These are phyloP conservation scores for Leucosticte australis DNA, from an alignment of 2,113 vertebrate species.

Conservation along the genomic window DNA sequence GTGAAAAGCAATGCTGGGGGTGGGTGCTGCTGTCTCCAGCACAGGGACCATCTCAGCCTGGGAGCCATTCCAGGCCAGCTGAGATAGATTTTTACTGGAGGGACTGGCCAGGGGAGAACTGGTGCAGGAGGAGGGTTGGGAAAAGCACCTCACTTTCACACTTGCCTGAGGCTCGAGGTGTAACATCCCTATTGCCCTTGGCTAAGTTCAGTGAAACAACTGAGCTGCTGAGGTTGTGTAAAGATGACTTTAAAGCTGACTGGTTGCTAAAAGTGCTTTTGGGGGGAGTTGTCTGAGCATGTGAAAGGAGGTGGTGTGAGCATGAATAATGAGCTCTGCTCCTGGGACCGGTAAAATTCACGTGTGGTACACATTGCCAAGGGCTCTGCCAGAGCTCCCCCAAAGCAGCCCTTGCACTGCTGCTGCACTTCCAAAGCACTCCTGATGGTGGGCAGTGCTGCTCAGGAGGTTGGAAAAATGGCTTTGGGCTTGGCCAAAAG, in stretches of 20 bases:
- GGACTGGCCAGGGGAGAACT: background rate
- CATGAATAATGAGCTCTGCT: background rate
- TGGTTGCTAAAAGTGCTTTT: background rate
- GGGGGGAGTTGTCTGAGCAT: background rate
- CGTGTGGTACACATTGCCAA: background rate
- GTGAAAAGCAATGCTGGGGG: background rate
- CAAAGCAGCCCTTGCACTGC: background rate
- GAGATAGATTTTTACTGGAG: background rate
- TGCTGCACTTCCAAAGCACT: background rate
- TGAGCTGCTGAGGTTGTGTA: background rate
- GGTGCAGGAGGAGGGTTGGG: background rate
- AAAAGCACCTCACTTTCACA: background rate
- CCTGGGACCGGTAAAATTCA: background rate
- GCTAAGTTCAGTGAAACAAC: background rate
- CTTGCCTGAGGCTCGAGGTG: background rate
- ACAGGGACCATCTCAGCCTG: background rate
- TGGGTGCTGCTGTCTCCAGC: background rate
- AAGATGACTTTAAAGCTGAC: background rate
- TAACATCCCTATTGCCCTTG: background rate
- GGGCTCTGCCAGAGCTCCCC: background rate
- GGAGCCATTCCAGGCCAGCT: background rate
- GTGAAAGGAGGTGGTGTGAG: background rate
- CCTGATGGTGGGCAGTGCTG: background rate
- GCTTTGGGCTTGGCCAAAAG: background rate
- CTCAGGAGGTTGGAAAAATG: background rate